A percentile compares a stretch with the other conserved stretches of the same genome.
Conservation (phyloP, 2,113 vertebrate species). For the Fukomys damarensis region DNA sequence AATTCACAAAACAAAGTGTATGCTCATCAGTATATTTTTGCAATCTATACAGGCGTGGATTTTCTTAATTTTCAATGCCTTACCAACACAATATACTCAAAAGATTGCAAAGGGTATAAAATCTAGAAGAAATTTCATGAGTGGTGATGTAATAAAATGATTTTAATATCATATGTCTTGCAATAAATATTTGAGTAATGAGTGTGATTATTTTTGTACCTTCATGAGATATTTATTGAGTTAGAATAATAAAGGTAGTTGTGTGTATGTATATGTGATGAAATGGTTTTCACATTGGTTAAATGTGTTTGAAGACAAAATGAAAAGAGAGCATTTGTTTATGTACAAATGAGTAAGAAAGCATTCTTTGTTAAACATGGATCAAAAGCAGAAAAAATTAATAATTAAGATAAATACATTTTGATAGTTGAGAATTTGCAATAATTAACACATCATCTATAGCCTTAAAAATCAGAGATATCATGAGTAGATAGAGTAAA, state of each 20-base stretch:
- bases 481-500: background rate
- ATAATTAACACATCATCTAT: background rate
- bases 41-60: background rate
- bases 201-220: background rate
- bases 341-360: conserved; percentile 82
- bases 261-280: background rate
- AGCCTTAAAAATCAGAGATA: background rate
- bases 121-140: background rate
- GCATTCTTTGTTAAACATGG: conserved; percentile 61
- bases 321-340: conserved; percentile 76
- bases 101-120: background rate
- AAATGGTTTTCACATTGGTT: conserved; percentile 78
- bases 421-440: background rate
- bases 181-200: background rate
- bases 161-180: background rate
- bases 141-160: background rate
- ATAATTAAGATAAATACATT: background rate
- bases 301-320: conserved; percentile 80
- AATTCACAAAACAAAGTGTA: background rate
- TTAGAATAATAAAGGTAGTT: background rate
- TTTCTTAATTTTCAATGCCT: background rate
- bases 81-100: background rate
- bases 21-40: background rate
- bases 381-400: conserved; percentile 52
- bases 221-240: background rate